A percentile compares a stretch with the other conserved stretches of the same genome.
phyloP scores from a whole-genome alignment of 1,140 invertebrate genomes.

The Dreissena polymorpha region DNA sequence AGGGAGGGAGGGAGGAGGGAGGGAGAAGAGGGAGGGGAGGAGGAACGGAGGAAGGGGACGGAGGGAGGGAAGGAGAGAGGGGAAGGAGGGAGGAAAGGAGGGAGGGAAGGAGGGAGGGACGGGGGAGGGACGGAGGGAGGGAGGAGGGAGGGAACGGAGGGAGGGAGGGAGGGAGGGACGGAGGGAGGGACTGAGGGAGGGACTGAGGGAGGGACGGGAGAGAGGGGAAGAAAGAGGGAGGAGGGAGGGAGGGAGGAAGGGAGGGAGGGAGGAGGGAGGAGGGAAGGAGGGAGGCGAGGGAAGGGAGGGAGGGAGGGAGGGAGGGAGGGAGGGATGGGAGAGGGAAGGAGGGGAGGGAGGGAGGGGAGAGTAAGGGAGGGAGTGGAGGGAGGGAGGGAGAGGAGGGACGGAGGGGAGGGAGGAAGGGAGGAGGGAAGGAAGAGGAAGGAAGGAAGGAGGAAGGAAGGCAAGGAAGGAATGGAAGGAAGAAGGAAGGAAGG shows the following conservation, averaged over 20 bases:
- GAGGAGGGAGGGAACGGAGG: not conserved
- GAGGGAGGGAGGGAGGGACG: slow-evolving; percentile 20
- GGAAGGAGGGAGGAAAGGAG: slow-evolving; percentile 36
- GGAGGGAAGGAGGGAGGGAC: not conserved
- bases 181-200: too few relatives aligned
- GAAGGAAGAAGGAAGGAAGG: too few relatives aligned
- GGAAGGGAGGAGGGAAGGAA: not conserved
- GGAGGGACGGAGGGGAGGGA: slow-evolving; percentile 5
- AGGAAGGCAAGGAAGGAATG: too few relatives aligned
- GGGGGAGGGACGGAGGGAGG: not conserved
- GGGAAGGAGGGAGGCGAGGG: not conserved
- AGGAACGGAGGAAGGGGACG: too few relatives aligned
- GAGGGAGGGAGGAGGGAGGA: not conserved
- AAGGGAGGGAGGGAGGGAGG: too few relatives aligned
- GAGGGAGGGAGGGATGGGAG: too few relatives aligned
- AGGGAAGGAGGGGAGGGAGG: too few relatives aligned
- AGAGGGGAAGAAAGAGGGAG: not conserved
- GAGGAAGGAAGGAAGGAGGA: not conserved
- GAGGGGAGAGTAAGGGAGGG: too few relatives aligned
- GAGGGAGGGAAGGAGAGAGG: not conserved
- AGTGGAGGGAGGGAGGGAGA: too few relatives aligned
- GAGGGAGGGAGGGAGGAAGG: not conserved
- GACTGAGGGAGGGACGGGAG: slow-evolving; percentile 16
- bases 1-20: slow-evolving; percentile 5
- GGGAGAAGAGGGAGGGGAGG: not conserved